Percentiles rank a stretch among this genome's conserved stretches.
Evolutionary conservation across 2,888 invertebrate species (phyloP).

Genomic region (Psococerastis gibbosa): DNA sequence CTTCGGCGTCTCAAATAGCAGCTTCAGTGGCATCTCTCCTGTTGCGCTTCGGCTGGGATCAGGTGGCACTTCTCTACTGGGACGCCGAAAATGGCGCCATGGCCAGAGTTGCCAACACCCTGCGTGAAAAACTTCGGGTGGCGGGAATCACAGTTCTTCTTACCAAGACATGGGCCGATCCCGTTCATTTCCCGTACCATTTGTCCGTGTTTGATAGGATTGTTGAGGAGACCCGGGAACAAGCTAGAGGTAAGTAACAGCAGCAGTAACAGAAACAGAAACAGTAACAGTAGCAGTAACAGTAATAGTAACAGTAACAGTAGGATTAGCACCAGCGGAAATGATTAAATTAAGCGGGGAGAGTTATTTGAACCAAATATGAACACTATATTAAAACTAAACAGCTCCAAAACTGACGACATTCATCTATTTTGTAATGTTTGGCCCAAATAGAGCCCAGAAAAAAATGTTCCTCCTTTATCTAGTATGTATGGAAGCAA

Average conservation of each 20-base stretch:
- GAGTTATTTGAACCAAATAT: too few species aligned
- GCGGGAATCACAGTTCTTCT: conserved; percentile 52
- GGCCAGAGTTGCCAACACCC: conserved; percentile 57
- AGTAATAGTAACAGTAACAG: too few species aligned
- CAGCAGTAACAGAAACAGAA: too few species aligned
- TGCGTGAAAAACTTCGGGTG: conserved; percentile 46
- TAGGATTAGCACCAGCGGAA: too few species aligned
- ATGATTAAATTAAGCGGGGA: too few species aligned
- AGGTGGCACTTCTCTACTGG: conserved; percentile 68
- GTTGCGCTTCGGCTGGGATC: conserved; percentile 73
- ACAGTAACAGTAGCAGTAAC: too few species aligned
- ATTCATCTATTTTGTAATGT: too few species aligned
- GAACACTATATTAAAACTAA: too few species aligned
- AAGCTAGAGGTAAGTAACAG: conserved; percentile 71
- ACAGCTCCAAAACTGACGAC: too few species aligned
- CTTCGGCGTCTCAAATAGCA: conserved; percentile 85
- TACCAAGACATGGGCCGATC: conserved; percentile 41
- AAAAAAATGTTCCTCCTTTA: too few species aligned
- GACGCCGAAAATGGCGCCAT: conserved; percentile 52
- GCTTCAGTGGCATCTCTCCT: conserved; percentile 78
- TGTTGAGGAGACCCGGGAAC: conserved; percentile 60
- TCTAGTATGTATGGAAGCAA: too few species aligned
- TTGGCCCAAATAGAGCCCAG: too few species aligned
- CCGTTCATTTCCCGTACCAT: conserved; percentile 56
- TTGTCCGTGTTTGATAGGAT: conserved; percentile 71